phyloP scores from a whole-genome alignment of 2,888 invertebrate genomes.

The Troides aeacus region DNA sequence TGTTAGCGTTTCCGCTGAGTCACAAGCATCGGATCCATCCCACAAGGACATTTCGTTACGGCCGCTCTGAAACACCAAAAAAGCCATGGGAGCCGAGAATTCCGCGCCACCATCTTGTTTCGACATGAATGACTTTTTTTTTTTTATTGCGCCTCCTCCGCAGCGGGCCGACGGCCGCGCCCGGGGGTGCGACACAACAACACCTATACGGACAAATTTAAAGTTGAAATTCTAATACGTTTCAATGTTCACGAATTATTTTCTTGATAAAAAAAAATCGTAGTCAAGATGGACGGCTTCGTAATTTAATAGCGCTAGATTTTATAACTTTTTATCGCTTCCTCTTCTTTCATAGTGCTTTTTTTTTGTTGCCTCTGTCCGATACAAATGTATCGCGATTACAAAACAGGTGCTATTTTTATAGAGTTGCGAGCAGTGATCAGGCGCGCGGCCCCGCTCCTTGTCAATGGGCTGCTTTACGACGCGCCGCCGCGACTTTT shows the following conservation, averaged over 20 bases:
- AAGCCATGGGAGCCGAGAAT: constrained; percentile 69
- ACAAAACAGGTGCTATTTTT: constrained; percentile 72
- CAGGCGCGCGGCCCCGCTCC: constrained; percentile 58
- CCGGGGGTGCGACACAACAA: constrained; percentile 32
- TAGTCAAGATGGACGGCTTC: constrained; percentile 48
- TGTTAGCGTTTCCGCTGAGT: constrained; percentile 49
- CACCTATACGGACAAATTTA: constrained; percentile 37
- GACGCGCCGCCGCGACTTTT: constrained; percentile 38
- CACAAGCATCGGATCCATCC: constrained; percentile 45
- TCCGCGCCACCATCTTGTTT: constrained; percentile 55
- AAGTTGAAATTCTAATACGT: constrained; percentile 44
- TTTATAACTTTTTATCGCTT: constrained; percentile 62
- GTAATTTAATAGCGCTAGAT: constrained; percentile 59
- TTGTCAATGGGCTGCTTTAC: constrained; percentile 57
- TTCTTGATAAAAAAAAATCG: constrained; percentile 63
- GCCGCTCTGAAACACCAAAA: constrained; percentile 60
- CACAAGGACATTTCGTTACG: constrained; percentile 70
- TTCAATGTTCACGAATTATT: constrained; percentile 37
- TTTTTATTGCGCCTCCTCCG: constrained; percentile 41
- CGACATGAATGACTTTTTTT: constrained; percentile 53
- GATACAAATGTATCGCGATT: constrained; percentile 57
- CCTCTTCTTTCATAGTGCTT: constrained; percentile 60
- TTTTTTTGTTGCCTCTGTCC: constrained; percentile 33
- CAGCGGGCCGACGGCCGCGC: constrained; percentile 35
- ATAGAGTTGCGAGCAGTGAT: constrained; percentile 64